Percentiles rank a stretch among this genome's conserved stretches.
These are phyloP conservation scores for Marisa cornuarietis DNA, from an alignment of 1,140 invertebrate genomes.

Conservation along the genomic window DNA sequence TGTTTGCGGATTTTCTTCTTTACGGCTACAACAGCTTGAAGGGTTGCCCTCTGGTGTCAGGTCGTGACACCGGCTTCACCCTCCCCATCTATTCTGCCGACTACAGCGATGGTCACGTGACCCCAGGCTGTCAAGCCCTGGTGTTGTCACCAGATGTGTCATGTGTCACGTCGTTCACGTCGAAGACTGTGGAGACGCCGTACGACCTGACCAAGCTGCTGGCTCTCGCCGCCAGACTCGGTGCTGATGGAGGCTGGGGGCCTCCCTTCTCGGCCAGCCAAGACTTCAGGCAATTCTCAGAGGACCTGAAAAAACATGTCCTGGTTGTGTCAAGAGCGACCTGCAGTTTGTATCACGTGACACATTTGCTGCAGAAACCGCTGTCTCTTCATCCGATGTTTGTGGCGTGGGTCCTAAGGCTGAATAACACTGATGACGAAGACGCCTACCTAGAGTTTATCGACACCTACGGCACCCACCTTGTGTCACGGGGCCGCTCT, in stretches of 20 bases:
- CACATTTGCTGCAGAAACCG: too few relatives aligned
- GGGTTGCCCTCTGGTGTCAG: slow-evolving; percentile 14
- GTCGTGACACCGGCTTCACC: slow-evolving; percentile 20
- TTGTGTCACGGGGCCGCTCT: too few relatives aligned
- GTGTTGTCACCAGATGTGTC: too few relatives aligned
- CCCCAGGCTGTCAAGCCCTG: too few relatives aligned
- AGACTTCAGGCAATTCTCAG: not conserved
- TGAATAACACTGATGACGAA: not conserved
- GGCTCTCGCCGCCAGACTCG: not conserved
- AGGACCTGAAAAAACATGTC: not conserved
- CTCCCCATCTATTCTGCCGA: slow-evolving; percentile 19
- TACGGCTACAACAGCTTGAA: slow-evolving; percentile 18
- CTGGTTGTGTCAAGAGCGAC: too few relatives aligned
- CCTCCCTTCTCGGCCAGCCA: not conserved
- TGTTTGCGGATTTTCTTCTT: slow-evolving; percentile 14
- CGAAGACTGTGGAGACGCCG: not conserved
- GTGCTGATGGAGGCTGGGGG: not conserved
- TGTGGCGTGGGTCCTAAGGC: not conserved
- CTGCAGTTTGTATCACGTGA: too few relatives aligned
- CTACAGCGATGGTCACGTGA: not conserved
- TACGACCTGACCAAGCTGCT: not conserved
- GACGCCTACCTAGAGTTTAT: not conserved
- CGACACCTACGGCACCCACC: not conserved
- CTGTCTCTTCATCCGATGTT: too few relatives aligned
- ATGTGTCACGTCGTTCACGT: not conserved